Conservation (phyloP, 2,888 invertebrate species). For the Syrista parreyssii region DNA sequence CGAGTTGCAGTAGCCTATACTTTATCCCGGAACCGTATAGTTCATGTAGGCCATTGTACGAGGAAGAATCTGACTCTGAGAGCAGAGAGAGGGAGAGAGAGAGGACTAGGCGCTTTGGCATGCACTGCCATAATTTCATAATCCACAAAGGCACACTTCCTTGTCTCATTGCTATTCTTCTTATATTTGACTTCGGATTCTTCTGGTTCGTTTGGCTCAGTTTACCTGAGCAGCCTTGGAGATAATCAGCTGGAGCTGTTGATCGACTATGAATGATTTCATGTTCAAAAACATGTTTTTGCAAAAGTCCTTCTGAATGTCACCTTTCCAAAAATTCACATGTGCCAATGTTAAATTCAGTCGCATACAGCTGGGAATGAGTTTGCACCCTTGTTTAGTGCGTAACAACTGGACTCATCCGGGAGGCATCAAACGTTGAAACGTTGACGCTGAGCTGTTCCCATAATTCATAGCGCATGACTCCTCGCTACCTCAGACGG, state of each 20-base stretch:
- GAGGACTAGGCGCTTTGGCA: slow-evolving; percentile 9
- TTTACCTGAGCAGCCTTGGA: not conserved
- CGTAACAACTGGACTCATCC: not conserved
- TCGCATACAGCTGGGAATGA: not conserved
- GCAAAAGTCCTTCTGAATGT: not conserved
- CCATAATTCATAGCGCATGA: not conserved
- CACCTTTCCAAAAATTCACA: not conserved
- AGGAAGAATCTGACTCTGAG: not conserved
- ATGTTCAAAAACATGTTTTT: not conserved
- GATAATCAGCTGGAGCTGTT: not conserved
- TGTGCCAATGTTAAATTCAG: not conserved
- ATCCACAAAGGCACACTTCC: not conserved
- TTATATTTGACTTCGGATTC: not conserved
- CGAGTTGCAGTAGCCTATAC: not conserved
- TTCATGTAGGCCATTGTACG: not conserved
- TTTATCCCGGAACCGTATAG: not conserved
- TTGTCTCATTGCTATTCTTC: not conserved
- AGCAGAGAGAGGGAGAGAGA: slow-evolving; percentile 10
- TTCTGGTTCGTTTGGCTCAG: not conserved
- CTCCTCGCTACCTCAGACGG: not conserved
- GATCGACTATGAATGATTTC: not conserved
- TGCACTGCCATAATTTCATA: slow-evolving; percentile 6
- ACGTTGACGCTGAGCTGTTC: not conserved
- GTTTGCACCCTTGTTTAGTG: not conserved
- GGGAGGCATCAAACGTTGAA: not conserved